These are phyloP conservation scores for Nasonovia ribisnigri DNA, from an alignment of 2,888 invertebrate genomes.

Conservation along the genomic window DNA sequence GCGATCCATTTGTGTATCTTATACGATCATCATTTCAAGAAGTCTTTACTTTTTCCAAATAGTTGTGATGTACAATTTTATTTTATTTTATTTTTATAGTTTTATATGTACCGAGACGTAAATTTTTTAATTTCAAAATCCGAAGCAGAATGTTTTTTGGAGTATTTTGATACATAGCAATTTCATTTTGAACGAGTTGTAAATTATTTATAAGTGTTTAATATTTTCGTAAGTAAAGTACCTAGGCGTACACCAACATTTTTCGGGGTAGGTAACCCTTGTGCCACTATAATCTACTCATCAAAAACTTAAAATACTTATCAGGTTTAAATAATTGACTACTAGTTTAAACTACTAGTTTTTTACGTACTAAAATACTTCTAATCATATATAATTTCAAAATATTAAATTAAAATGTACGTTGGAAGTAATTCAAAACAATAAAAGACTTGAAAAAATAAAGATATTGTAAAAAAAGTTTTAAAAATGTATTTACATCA, in stretches of 20 bases:
- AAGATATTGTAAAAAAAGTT: no score
- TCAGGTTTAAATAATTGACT: not conserved
- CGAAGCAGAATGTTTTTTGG: not conserved
- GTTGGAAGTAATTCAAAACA: not conserved
- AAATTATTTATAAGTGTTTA: not conserved
- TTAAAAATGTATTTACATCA: no score
- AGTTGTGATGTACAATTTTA: not conserved
- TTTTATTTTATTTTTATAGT: not conserved
- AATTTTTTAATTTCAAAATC: not conserved
- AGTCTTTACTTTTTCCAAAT: not conserved
- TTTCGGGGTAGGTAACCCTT: not conserved
- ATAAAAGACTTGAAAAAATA: not conserved
- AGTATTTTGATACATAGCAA: not conserved
- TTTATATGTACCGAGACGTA: no score
- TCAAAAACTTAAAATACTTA: not conserved
- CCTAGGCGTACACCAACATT: not conserved
- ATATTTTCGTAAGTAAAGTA: not conserved
- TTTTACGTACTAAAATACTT: not conserved
- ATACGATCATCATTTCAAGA: not conserved
- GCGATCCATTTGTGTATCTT: not conserved
- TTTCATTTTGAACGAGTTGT: not conserved
- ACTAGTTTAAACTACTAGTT: not conserved
- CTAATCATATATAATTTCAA: not conserved
- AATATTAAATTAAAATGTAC: not conserved
- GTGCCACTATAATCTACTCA: not conserved